Conservation (phyloP, 2,888 invertebrate genomes). For the Diachrysia chrysitis region DNA sequence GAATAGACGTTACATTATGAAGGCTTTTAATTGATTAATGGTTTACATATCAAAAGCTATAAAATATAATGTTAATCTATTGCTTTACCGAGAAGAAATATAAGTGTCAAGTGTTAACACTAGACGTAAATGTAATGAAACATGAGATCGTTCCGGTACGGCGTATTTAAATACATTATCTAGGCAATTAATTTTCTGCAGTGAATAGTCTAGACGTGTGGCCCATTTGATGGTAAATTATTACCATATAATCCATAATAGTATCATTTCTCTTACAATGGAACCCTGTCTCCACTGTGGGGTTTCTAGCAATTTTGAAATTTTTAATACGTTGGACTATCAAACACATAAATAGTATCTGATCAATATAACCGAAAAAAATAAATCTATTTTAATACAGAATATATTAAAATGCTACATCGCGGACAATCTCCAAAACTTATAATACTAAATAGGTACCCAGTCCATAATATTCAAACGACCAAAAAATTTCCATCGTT, state of each 20-base stretch:
- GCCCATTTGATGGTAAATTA: constrained; percentile 38
- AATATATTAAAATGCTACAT: not conserved
- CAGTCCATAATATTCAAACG: not conserved
- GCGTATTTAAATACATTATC: constrained; percentile 48
- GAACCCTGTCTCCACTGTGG: constrained; percentile 30
- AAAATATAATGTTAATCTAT: constrained; percentile 24
- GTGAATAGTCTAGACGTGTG: constrained; percentile 32
- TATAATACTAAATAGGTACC: too few relatives aligned
- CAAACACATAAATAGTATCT: too few relatives aligned
- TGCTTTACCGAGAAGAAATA: constrained; percentile 31
- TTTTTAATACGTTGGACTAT: too few relatives aligned
- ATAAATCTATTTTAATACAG: not conserved
- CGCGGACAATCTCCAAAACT: not conserved
- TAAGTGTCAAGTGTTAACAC: constrained; percentile 47
- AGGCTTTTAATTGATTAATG: constrained; percentile 21
- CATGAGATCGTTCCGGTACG: constrained; percentile 39
- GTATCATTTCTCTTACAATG: constrained; percentile 44
- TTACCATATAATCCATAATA: constrained; percentile 28
- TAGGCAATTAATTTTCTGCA: constrained; percentile 44
- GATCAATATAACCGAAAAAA: not conserved
- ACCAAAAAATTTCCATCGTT: not conserved
- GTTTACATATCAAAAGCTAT: constrained; percentile 31
- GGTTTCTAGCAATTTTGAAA: constrained; percentile 7
- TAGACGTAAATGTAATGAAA: constrained; percentile 46
- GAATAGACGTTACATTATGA: constrained; percentile 21